Conservation (phyloP, 2,113 vertebrate genomes). For the Thomomys bottae region DNA sequence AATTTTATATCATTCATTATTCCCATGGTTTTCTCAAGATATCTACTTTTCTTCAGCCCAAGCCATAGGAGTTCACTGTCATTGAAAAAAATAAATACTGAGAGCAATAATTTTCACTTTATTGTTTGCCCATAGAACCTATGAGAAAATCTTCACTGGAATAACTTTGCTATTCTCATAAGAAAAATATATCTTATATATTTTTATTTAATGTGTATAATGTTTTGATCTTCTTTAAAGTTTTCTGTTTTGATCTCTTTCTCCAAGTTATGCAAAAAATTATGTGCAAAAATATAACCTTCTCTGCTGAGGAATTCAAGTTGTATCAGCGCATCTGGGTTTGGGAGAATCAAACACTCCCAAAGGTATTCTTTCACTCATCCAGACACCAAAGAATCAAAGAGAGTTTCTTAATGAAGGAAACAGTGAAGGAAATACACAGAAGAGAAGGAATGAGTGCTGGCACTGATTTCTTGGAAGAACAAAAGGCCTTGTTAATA, state of each 20-base stretch:
- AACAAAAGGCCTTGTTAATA: neutral
- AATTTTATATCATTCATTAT: neutral
- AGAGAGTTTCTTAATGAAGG: neutral
- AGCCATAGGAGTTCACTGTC: neutral
- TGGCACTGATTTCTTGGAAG: neutral
- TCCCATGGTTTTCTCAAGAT: neutral
- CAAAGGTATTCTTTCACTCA: neutral
- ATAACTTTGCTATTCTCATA: neutral
- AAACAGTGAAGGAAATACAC: neutral
- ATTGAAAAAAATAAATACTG: neutral
- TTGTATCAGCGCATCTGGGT: neutral
- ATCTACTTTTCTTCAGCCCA: neutral
- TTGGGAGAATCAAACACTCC: rapidly evolving
- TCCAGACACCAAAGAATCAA: constrained; percentile 14
- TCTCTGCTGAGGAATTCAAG: neutral
- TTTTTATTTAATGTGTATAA: neutral
- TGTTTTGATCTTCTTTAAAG: neutral
- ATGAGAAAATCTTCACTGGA: neutral
- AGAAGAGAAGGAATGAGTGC: neutral
- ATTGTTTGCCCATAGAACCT: neutral
- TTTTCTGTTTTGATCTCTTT: neutral
- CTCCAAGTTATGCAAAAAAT: neutral
- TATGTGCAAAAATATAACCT: neutral
- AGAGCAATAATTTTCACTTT: neutral
- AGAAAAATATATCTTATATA: neutral